Evolutionary conservation across 2,888 invertebrate genomes (phyloP).

Genomic region (Lathronympha strigana): DNA sequence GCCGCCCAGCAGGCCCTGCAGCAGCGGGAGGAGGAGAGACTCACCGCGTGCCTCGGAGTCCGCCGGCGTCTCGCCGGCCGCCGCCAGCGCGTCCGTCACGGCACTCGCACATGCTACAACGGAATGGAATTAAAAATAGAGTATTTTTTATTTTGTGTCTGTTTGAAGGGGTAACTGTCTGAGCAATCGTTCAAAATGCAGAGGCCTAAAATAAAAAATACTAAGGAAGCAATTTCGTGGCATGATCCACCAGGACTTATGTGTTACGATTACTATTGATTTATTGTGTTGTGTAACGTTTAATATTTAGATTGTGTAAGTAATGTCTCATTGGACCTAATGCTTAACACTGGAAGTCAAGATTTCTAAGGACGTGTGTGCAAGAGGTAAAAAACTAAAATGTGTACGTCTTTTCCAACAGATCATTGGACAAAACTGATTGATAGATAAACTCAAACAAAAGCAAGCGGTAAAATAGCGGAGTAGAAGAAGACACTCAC

Average conservation of each 20-base stretch:
- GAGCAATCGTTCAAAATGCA: not conserved
- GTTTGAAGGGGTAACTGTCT: not conserved
- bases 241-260: not conserved
- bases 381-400: not conserved
- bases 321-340: not conserved
- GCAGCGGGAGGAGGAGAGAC: conserved; percentile 88
- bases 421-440: not conserved
- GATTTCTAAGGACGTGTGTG: too few relatives aligned
- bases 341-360: not conserved
- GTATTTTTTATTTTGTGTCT: not conserved
- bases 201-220: too few relatives aligned
- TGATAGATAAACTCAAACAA: not conserved
- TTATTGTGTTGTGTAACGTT: not conserved
- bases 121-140: not conserved
- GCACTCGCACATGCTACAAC: conserved; percentile 74
- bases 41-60: conserved; percentile 86
- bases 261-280: not conserved
- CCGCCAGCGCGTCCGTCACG: conserved; percentile 75
- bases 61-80: conserved; percentile 60
- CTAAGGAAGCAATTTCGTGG: not conserved
- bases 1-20: conserved; percentile 86
- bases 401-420: not conserved
- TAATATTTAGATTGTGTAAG: not conserved
- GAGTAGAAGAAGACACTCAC: conserved; percentile 72
- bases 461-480: not conserved